Evolutionary conservation across 2,888 invertebrate species (phyloP), one percentile per base, ranked within the genome.

Genomic region (Drosophila histrio): DNA sequence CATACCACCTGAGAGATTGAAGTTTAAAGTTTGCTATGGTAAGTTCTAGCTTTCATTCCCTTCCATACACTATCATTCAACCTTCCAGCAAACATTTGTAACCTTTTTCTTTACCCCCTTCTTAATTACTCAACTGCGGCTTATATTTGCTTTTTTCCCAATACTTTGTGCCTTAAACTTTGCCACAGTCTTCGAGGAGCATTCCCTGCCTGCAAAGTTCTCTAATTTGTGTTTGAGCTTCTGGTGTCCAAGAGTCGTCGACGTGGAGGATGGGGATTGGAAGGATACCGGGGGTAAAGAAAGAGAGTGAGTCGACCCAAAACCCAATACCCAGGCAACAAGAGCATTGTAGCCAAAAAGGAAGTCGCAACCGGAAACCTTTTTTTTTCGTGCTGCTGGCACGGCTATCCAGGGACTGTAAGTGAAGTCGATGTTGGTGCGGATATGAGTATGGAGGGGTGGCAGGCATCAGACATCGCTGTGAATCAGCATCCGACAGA

Each of bases 321-420:
- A 50, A 50, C 36, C 39, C 53, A 57, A 61, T 44, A 52, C 52
- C 53, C 64, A 65, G 41, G 53, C 52, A 61, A 41, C 61, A 32
- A 43, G 56, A 61, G 26, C 52, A 54, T 24, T 53, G 28, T 63
- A 54, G 58, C 53, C 64, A 58, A 67, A 66, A 66, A 81, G 84
- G 87, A 88, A 90, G 88, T 85, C 77, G 87, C 86, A 85, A 87
- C 89, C 89, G 87, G 87, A 89, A 89, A 87, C 89, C 80, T 81
- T 88, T 83, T 74, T 72, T 74, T 69, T 63, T 67, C 38, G 28
- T 50, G 38, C 70, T 61, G 62, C 69, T 68, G 58, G 58, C 56
- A 43, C 59, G 53, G 58, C 61, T 58, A 66, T 53, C 75, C 69
- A 52, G 75, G 74, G 84, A 87, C 66, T 67, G 81, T 74, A 84